phyloP scores from a whole-genome alignment of 2,888 invertebrate species.

The Melipona bicolor region DNA sequence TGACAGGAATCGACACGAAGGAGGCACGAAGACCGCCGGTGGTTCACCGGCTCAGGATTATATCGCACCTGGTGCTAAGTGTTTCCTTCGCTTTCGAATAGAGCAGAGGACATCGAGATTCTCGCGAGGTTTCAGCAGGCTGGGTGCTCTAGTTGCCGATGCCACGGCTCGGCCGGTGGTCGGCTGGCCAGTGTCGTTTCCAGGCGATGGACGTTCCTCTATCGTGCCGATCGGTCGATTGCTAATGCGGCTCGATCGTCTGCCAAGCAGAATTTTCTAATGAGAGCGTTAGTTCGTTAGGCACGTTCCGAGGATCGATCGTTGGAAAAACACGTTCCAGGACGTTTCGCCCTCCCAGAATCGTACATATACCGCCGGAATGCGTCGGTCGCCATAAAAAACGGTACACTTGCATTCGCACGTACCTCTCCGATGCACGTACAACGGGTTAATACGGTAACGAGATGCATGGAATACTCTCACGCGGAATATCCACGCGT shows the following conservation, averaged over 20 bases:
- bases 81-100: slow-evolving; percentile 51
- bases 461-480: slow-evolving; percentile 48
- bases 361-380: slow-evolving; percentile 48
- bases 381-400: slow-evolving; percentile 61
- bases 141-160: slow-evolving; percentile 17
- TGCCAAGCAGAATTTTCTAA: slow-evolving; percentile 48
- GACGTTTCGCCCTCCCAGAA: slow-evolving; percentile 39
- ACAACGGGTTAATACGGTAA: slow-evolving; percentile 43
- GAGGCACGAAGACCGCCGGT: slow-evolving; percentile 36
- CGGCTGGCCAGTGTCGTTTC: slow-evolving; percentile 36
- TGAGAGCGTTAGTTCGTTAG: slow-evolving; percentile 56
- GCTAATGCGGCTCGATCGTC: slow-evolving; percentile 40
- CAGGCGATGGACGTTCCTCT: slow-evolving; percentile 48
- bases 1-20: slow-evolving; percentile 61
- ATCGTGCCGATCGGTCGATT: slow-evolving; percentile 52
- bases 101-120: slow-evolving; percentile 45
- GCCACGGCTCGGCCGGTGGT: slow-evolving; percentile 49
- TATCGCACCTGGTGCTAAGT: slow-evolving; percentile 61
- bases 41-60: slow-evolving; percentile 48
- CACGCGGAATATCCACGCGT: slow-evolving; percentile 37
- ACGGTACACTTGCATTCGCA: slow-evolving; percentile 67
- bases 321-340: slow-evolving; percentile 36
- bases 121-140: slow-evolving; percentile 22
- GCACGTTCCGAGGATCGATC: slow-evolving; percentile 43
- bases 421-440: slow-evolving; percentile 52